phyloP scores from a whole-genome alignment of 2,113 vertebrate genomes.

The Bothrops jararaca region DNA sequence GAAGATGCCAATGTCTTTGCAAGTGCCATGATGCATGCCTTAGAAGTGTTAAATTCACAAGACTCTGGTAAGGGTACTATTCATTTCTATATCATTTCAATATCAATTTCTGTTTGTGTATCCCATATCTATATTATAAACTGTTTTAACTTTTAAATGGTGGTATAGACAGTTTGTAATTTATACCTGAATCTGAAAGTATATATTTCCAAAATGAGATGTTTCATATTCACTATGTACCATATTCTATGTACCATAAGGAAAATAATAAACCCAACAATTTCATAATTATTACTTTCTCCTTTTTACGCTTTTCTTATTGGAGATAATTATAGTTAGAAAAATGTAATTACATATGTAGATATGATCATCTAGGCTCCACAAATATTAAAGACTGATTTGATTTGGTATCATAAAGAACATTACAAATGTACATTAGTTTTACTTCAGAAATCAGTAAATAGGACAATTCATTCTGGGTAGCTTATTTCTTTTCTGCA shows the following conservation, averaged over 20 bases:
- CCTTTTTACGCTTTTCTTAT: background rate
- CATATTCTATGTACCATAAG: background rate
- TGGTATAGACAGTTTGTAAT: background rate
- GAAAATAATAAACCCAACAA: background rate
- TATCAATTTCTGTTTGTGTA: background rate
- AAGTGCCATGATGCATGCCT: constrained; percentile 99
- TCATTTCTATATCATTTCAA: background rate
- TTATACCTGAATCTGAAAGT: background rate
- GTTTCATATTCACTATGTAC: background rate
- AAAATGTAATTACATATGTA: background rate
- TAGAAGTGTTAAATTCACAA: constrained; percentile 98
- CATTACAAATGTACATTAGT: background rate
- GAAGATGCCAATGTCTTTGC: constrained; percentile 98
- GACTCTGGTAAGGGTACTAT: constrained; percentile 80
- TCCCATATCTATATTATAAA: background rate
- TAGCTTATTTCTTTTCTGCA: background rate
- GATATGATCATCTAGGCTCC: background rate
- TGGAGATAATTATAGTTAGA: background rate
- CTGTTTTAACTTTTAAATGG: background rate
- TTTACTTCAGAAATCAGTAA: background rate
- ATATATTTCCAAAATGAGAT: background rate
- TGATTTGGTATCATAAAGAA: background rate
- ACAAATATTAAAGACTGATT: background rate
- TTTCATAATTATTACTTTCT: background rate
- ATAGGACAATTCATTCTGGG: background rate